Evolutionary conservation across 2,797 vertebrate genomes (phyloP).

Genomic region (Myotis findleyi): DNA sequence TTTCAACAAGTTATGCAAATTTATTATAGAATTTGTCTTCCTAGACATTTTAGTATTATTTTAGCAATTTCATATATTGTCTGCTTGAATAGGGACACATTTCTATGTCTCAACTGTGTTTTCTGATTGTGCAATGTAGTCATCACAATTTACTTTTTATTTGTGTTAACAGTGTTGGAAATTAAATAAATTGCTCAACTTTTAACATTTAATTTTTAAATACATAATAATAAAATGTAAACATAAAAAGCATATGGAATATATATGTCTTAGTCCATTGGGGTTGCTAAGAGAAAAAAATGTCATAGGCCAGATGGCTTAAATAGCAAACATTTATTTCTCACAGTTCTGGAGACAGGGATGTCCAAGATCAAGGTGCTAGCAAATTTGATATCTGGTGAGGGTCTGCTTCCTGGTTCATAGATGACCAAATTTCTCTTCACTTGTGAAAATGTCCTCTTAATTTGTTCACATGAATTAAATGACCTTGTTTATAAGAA

Average conservation of each 20-base stretch:
- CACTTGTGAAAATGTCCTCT: neutral
- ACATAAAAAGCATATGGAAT: neutral
- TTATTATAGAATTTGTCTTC: neutral
- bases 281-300: neutral
- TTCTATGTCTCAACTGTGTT: neutral
- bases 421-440: neutral
- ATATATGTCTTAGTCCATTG: neutral
- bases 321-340: neutral
- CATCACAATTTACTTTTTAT: neutral
- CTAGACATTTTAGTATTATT: neutral
- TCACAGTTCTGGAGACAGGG: neutral
- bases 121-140: neutral
- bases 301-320: neutral
- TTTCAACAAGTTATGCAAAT: neutral
- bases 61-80: slow-evolving; percentile 14
- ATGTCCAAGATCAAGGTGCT: neutral
- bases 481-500: neutral
- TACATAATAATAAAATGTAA: neutral
- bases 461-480: neutral
- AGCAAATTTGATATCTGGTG: neutral
- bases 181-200: neutral
- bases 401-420: neutral
- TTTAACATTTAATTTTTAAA: neutral
- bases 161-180: neutral
- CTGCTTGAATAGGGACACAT: neutral